Conservation (phyloP, 2,113 vertebrate genomes). For the Casuarius casuarius region DNA sequence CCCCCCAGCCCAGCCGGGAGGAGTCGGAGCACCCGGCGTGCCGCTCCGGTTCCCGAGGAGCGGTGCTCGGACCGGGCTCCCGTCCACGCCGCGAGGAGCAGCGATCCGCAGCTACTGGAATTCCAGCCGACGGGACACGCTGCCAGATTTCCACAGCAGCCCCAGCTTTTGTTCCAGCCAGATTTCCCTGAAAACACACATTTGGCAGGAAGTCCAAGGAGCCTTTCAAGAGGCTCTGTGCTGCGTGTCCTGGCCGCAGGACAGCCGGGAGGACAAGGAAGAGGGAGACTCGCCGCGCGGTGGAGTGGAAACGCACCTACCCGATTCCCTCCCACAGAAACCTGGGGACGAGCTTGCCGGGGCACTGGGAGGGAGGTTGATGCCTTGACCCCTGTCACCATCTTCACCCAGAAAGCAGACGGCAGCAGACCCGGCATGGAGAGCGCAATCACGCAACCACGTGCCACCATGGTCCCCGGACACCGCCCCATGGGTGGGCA, state of each 20-base stretch:
- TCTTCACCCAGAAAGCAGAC: too few relatives aligned
- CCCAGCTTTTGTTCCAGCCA: background rate
- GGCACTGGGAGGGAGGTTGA: background rate
- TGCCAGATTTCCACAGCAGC: slow-evolving; percentile 48
- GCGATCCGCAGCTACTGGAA: background rate
- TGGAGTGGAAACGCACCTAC: background rate
- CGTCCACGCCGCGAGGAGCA: rapidly evolving
- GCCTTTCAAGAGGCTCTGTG: background rate
- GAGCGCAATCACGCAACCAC: background rate
- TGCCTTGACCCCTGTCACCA: background rate
- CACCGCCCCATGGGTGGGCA: background rate
- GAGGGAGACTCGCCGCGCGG: rapidly evolving
- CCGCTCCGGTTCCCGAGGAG: background rate
- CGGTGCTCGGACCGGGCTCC: rapidly evolving
- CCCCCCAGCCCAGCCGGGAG: background rate
- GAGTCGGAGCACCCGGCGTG: rapidly evolving
- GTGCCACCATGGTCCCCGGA: too few relatives aligned
- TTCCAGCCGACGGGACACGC: rapidly evolving
- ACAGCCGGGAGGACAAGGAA: background rate
- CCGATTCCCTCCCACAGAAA: background rate
- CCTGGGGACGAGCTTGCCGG: background rate
- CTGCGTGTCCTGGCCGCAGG: rapidly evolving
- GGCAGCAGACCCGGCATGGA: too few relatives aligned
- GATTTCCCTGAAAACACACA: slow-evolving; percentile 32
- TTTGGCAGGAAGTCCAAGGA: background rate